phyloP scores from a whole-genome alignment of 2,888 invertebrate genomes.

The Watsonalla cultraria region DNA sequence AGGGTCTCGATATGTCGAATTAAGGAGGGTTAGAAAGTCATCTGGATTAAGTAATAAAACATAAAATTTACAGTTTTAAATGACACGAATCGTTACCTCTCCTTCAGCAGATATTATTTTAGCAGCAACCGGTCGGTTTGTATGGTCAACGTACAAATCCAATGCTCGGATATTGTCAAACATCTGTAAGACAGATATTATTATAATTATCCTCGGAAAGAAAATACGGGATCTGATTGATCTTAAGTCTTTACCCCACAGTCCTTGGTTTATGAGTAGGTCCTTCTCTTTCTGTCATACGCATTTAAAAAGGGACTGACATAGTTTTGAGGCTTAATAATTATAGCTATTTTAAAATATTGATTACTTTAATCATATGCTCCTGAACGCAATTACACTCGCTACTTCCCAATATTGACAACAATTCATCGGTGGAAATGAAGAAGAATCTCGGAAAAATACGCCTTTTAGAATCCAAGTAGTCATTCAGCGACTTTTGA shows the following conservation, averaged over 20 bases:
- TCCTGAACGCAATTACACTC: constrained; percentile 92
- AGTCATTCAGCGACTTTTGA: constrained; percentile 94
- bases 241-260: too few species aligned
- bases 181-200: constrained; percentile 81
- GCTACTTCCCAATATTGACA: constrained; percentile 92
- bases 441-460: constrained; percentile 96
- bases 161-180: constrained; percentile 93
- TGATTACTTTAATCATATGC: constrained; percentile 90
- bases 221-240: too few species aligned
- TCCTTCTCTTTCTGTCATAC: too few species aligned
- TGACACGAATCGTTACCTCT: constrained; percentile 75
- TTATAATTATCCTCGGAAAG: too few species aligned
- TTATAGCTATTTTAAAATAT: background rate
- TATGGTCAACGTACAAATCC: constrained; percentile 81
- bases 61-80: background rate
- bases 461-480: constrained; percentile 91
- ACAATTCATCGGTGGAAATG: constrained; percentile 94
- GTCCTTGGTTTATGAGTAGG: too few species aligned
- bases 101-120: constrained; percentile 94
- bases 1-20: too few species aligned
- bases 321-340: background rate
- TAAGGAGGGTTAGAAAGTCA: too few species aligned
- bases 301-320: too few species aligned
- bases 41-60: background rate
- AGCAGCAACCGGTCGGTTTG: constrained; percentile 82